Evolutionary conservation across 1,140 invertebrate genomes (phyloP).

Genomic region (Eulimnadia texana): DNA sequence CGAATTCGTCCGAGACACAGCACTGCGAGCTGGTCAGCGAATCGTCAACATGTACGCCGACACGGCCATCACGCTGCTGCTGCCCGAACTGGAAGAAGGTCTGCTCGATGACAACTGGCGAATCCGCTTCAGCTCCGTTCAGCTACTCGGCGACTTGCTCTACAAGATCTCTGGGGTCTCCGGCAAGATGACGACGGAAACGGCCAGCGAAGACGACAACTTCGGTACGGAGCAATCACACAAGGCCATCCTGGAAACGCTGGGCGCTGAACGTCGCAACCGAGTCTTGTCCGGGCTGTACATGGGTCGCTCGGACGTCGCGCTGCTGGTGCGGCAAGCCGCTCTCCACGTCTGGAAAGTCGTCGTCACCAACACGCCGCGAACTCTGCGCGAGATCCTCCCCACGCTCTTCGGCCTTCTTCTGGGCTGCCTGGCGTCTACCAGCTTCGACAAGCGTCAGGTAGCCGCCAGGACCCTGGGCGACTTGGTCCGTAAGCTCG

Average conservation of each 20-base stretch:
- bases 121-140: slow-evolving; percentile 90
- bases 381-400: slow-evolving; percentile 90
- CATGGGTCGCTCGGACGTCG: slow-evolving; percentile 93
- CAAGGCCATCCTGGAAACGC: slow-evolving; percentile 67
- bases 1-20: slow-evolving; percentile 95
- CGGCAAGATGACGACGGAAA: slow-evolving; percentile 98
- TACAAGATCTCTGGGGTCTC: slow-evolving; percentile 94
- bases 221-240: slow-evolving; percentile 96
- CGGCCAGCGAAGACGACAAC: slow-evolving; percentile 94
- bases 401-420: slow-evolving; percentile 84
- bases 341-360: slow-evolving; percentile 96
- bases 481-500: slow-evolving; percentile 92
- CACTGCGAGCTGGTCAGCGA: slow-evolving; percentile 86
- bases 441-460: slow-evolving; percentile 89
- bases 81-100: slow-evolving; percentile 87
- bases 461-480: slow-evolving; percentile 85
- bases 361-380: slow-evolving; percentile 89
- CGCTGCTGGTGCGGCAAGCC: slow-evolving; percentile 90
- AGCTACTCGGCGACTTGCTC: slow-evolving; percentile 87
- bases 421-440: slow-evolving; percentile 82
- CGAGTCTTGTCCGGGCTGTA: slow-evolving; percentile 88
- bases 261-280: slow-evolving; percentile 80
- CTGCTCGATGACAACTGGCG: slow-evolving; percentile 97
- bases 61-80: slow-evolving; percentile 77
- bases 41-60: slow-evolving; percentile 95